These are phyloP conservation scores for Heliconius himera DNA, from an alignment of 1,140 invertebrate species.

Conservation along the genomic window DNA sequence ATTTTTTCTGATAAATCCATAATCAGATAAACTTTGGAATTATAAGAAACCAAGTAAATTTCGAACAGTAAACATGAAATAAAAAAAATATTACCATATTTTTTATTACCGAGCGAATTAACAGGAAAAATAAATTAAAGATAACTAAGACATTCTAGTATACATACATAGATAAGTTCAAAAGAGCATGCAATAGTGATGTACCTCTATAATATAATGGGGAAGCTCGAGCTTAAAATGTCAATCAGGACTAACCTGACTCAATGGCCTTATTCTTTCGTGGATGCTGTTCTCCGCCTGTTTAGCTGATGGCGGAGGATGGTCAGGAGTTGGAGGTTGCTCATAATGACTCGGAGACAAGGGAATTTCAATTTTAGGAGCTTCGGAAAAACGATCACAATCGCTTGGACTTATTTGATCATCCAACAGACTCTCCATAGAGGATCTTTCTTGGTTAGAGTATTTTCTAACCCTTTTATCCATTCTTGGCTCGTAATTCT, in stretches of 20 bases:
- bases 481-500: conserved; percentile 83
- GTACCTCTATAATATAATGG: background rate
- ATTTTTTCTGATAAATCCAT: too few relatives aligned
- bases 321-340: conserved; percentile 96
- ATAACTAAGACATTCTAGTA: background rate
- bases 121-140: background rate
- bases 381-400: conserved; percentile 69
- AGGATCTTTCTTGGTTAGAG: conserved; percentile 83
- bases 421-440: conserved; percentile 85
- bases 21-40: too few relatives aligned
- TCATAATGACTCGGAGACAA: conserved; percentile 93
- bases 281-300: conserved; percentile 95
- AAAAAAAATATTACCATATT: background rate
- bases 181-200: background rate
- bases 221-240: background rate
- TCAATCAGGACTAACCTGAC: conserved; percentile 87
- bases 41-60: background rate
- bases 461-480: conserved; percentile 70
- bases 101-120: background rate
- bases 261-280: conserved; percentile 93
- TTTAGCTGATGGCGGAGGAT: conserved; percentile 95
- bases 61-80: background rate
- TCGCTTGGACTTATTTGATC: conserved; percentile 75
- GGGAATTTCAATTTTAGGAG: conserved; percentile 80
- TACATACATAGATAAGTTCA: background rate